Evolutionary conservation across 2,113 vertebrate species (phyloP).

Genomic region (Actenoides hombroni): DNA sequence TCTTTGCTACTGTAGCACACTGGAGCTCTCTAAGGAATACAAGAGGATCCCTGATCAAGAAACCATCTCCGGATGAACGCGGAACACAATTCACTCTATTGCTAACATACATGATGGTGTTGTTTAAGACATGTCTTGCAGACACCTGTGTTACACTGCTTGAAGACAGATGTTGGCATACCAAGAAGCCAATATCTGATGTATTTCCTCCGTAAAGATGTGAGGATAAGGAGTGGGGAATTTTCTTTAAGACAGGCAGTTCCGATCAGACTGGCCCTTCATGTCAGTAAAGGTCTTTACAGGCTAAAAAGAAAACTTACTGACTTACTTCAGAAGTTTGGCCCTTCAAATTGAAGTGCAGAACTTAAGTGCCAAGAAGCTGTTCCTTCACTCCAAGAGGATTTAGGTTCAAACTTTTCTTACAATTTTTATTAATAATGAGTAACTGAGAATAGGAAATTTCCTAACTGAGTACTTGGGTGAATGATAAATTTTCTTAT

Average conservation of each 20-base stretch:
- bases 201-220: background rate
- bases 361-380: background rate
- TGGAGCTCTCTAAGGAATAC: background rate
- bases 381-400: background rate
- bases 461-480: background rate
- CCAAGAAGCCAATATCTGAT: background rate
- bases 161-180: background rate
- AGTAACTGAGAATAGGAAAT: background rate
- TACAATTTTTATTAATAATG: slow-evolving; percentile 30
- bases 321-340: background rate
- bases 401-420: background rate
- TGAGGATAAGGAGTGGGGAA: background rate
- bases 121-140: background rate
- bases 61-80: background rate
- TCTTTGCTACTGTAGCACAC: background rate
- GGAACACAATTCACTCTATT: background rate
- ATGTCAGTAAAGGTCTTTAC: background rate
- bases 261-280: background rate
- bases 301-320: background rate
- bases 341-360: background rate
- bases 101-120: too few species aligned
- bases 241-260: background rate
- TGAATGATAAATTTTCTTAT: background rate
- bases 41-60: background rate
- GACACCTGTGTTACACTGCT: background rate